These are phyloP conservation scores for Stigmatopora nigra DNA, from an alignment of 2,113 vertebrate species.

Conservation along the genomic window DNA sequence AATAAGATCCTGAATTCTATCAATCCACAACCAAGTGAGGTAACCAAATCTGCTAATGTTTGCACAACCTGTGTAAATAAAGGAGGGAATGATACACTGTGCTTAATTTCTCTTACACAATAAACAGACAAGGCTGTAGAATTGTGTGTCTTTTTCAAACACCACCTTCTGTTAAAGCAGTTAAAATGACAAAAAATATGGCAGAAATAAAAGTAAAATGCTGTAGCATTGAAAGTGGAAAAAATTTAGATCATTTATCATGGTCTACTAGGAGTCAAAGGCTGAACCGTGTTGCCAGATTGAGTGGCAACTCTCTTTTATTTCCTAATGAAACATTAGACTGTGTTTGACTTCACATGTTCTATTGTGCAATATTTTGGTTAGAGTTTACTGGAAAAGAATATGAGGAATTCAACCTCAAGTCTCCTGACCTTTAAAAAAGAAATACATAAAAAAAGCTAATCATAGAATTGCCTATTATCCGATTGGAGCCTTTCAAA, in stretches of 20 bases:
- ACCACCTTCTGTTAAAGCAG: not conserved
- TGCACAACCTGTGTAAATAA: conserved; percentile 54
- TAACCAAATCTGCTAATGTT: conserved; percentile 31
- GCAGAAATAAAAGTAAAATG: not conserved
- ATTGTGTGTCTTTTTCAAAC: not conserved
- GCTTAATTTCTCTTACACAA: conserved; percentile 31
- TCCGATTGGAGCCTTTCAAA: too few species aligned
- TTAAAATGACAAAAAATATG: not conserved
- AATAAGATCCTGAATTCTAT: conserved; percentile 1
- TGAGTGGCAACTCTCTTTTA: too few species aligned
- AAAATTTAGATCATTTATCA: not conserved
- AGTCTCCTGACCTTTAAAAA: too few species aligned
- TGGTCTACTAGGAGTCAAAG: not conserved
- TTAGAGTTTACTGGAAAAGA: not conserved
- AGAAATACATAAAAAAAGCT: too few species aligned
- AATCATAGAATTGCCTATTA: too few species aligned
- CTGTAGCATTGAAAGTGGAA: not conserved
- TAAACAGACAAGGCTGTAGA: not conserved
- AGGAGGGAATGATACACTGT: conserved; percentile 22
- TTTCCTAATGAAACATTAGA: too few species aligned
- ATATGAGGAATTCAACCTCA: too few species aligned
- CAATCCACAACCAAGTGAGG: conserved; percentile 4
- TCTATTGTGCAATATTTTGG: not conserved
- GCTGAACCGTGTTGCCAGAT: not conserved
- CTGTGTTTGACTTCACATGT: not conserved